Conservation (phyloP, 2,888 invertebrate species). For the Eudemis profundana region DNA sequence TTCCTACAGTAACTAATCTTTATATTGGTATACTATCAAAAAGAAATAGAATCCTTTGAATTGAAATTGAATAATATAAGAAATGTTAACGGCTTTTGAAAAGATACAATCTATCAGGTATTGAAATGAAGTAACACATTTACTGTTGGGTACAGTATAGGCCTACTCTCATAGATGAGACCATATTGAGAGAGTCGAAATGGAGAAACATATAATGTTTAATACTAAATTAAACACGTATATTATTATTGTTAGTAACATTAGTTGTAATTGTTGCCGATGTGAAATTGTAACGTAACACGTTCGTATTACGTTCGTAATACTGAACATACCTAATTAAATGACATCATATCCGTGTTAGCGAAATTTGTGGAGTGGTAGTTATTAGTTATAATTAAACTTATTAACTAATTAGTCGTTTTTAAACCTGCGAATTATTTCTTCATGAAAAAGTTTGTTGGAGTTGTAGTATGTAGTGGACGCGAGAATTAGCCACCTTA, state of each 20-base stretch:
- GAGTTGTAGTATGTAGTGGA: too few species aligned
- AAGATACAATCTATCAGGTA: too few species aligned
- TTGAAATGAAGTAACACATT: too few species aligned
- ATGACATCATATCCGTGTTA: constrained; percentile 33
- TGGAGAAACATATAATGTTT: too few species aligned
- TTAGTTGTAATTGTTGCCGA: constrained; percentile 1
- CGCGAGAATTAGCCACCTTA: too few species aligned
- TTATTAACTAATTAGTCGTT: constrained; percentile 1
- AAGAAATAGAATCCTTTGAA: too few species aligned
- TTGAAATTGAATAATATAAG: too few species aligned
- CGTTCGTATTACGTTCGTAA: constrained; percentile 13
- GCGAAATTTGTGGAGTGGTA: constrained; percentile 20
- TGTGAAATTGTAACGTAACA: constrained; percentile 22
- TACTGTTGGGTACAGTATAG: too few species aligned
- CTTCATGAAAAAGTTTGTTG: neutral
- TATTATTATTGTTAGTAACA: neutral
- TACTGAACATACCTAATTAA: constrained; percentile 27
- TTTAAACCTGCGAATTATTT: neutral
- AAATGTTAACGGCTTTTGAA: too few species aligned
- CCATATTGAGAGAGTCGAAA: too few species aligned
- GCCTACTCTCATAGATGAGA: too few species aligned
- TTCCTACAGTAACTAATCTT: neutral
- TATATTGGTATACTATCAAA: too few species aligned
- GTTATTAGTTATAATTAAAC: constrained; percentile 19
- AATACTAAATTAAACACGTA: neutral